A percentile compares a stretch with the other conserved stretches of the same genome.
Evolutionary conservation across 2,797 vertebrate genomes (phyloP).

Genomic region (Melanotaenia pygmaea): DNA sequence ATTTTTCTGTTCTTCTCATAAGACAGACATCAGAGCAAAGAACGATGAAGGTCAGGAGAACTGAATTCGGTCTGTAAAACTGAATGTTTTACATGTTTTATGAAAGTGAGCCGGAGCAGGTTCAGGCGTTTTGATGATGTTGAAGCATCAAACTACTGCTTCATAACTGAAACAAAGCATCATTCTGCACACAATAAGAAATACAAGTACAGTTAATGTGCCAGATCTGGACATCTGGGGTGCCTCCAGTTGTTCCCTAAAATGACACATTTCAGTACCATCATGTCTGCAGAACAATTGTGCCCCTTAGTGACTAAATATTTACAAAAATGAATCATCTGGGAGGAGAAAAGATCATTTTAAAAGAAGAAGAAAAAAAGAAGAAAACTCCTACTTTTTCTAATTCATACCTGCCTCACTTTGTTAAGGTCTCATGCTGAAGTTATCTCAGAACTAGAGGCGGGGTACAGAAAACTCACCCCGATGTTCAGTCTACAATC

Average conservation of each 20-base stretch:
- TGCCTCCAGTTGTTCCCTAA: no score
- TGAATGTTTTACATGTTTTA: no score
- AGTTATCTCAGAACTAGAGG: not conserved
- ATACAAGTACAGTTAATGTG: not conserved
- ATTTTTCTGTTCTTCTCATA: not conserved
- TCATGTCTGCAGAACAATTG: not conserved
- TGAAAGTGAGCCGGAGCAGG: not conserved
- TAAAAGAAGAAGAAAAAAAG: not conserved
- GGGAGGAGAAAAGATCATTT: no score
- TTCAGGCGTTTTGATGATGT: not conserved
- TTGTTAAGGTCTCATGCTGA: not conserved
- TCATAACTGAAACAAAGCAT: not conserved
- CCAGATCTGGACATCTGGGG: not conserved
- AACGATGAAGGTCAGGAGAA: no score
- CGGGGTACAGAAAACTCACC: not conserved
- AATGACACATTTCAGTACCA: no score
- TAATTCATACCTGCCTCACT: no score
- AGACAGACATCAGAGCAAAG: not conserved
- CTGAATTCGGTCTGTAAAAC: no score
- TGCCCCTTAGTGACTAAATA: not conserved
- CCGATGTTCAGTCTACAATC: not conserved
- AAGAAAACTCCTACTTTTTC: no score
- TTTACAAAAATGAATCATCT: not conserved
- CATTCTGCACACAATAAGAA: not conserved
- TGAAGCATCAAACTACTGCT: not conserved